Conservation (phyloP, 2,888 invertebrate genomes). For the Loripinus fragilis region DNA sequence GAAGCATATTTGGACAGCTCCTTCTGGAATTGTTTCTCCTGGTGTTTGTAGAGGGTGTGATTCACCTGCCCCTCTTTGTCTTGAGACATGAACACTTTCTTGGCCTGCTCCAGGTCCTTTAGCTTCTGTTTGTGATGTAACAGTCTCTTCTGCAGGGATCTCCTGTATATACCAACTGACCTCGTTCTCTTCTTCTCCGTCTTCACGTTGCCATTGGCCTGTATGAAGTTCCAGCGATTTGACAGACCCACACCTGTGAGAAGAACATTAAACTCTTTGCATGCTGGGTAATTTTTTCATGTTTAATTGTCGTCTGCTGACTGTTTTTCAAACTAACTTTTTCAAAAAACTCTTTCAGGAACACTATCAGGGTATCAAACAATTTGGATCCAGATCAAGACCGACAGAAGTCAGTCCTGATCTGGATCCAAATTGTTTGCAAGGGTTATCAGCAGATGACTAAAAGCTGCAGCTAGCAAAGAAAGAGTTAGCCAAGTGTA, state of each 20-base stretch:
- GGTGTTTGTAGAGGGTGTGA: slow-evolving; percentile 84
- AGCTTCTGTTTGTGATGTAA: slow-evolving; percentile 88
- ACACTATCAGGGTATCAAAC: no score
- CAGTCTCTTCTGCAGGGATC: slow-evolving; percentile 88
- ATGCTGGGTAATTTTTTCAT: no score
- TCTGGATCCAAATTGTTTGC: no score
- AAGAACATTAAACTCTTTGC: no score
- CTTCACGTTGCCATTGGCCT: slow-evolving; percentile 81
- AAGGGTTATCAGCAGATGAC: no score
- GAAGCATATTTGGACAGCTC: slow-evolving; percentile 87
- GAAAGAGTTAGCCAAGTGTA: no score
- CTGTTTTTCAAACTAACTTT: no score
- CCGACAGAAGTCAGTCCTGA: no score
- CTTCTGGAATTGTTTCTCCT: slow-evolving; percentile 86
- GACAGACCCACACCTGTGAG: slow-evolving; percentile 69
- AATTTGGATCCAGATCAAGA: no score
- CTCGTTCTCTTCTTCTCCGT: slow-evolving; percentile 49
- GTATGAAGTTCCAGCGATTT: slow-evolving; percentile 95
- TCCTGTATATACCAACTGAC: slow-evolving; percentile 75
- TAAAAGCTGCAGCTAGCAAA: no score
- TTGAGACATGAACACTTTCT: slow-evolving; percentile 72
- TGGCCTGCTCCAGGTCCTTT: slow-evolving; percentile 88
- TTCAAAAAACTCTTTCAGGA: no score
- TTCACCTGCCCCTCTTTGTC: slow-evolving; percentile 50
- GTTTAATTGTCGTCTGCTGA: no score